A percentile compares a stretch with the other conserved stretches of the same genome.
Evolutionary conservation across 2,797 vertebrate genomes (phyloP).

Genomic region (Chelidonichthys spinosus): DNA sequence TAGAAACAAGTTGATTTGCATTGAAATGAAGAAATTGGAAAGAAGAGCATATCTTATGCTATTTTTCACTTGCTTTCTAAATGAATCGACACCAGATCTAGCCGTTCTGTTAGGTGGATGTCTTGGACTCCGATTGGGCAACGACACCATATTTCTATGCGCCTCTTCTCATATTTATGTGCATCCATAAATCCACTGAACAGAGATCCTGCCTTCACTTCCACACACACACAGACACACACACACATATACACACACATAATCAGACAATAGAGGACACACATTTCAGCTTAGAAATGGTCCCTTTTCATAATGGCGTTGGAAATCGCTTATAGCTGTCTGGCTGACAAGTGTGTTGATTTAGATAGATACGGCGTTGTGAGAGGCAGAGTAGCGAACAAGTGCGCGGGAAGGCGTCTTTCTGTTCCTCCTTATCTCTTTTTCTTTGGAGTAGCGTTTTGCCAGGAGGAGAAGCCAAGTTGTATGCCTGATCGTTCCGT

Average conservation of each 20-base stretch:
- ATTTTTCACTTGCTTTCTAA: conserved; percentile 40
- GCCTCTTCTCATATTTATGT: conserved; percentile 50
- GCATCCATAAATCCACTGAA: conserved; percentile 53
- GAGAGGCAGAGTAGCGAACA: conserved; percentile 69
- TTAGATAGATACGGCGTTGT: conserved; percentile 78
- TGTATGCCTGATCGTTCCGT: conserved; percentile 62
- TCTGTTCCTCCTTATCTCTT: conserved; percentile 62
- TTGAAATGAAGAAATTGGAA: conserved; percentile 27
- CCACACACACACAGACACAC: conserved; percentile 51
- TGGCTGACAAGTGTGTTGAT: conserved; percentile 83
- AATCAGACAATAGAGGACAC: conserved; percentile 66
- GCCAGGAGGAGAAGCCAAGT: conserved; percentile 79
- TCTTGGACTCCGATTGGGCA: conserved; percentile 55
- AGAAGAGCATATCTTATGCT: conserved; percentile 12
- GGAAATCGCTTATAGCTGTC: conserved; percentile 78
- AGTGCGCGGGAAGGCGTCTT: conserved; percentile 78
- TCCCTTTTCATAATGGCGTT: conserved; percentile 66
- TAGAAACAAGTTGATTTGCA: conserved; percentile 45
- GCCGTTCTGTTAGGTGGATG: conserved; percentile 43
- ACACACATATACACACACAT: conserved; percentile 2
- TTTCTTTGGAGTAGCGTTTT: conserved; percentile 53
- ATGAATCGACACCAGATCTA: conserved; percentile 38
- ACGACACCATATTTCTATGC: conserved; percentile 45
- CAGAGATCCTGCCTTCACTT: conserved; percentile 49
- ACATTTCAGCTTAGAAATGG: conserved; percentile 72